Base-by-base conservation (phyloP, 2,888 invertebrate species). In the Drosophila kanekoi region DNA sequence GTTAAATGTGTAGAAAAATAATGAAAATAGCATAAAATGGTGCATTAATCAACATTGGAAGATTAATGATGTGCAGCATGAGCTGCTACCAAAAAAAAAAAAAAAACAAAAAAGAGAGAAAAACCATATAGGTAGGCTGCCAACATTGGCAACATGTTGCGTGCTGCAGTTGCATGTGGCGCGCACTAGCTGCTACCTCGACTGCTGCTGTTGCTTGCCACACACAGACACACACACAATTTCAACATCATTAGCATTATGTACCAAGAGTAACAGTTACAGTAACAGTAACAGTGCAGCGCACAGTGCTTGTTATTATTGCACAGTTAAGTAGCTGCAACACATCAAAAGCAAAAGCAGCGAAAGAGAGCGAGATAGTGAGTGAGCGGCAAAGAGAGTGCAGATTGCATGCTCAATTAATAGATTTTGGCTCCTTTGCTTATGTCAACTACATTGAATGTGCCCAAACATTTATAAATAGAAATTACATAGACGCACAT, bases 1-100 rank as follows among this genome's bases (percentile, higher is more conserved):
- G 44, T 28, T 28, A 53, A 57, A 52, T 40, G 28, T 65, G 52
- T 65, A 52, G 52, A 60, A 58, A 67, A 69, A 72, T 62, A 62
- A 73, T 77, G 73, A 73, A 79, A 75, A 79, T 74, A 65, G 70
- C 67, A 72, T 74, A 78, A 76, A 79, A 69, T 81, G 70, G 68
- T 71, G 61, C 79, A 83, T 87, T 87, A 87, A 87, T 83, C 84
- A 83, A 72, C 72, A 68, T 74, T 23, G 66, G 49, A 62, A 86
- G 87, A 83, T 83, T 87, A 87, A 87, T 87, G 87, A 77, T 84
- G 79, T 83, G 81, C 83, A 74, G 77, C 86, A 79, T 69, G 60
- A 78, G 64, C 68, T 62, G 66, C 67, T 66, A 62, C 61, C 62
- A 61, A 71, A 58, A 71, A 71, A 63, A 45, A 45, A 44, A 37